These are phyloP conservation scores for Bradypodion pumilum DNA, from an alignment of 2,797 vertebrate genomes.

Conservation along the genomic window DNA sequence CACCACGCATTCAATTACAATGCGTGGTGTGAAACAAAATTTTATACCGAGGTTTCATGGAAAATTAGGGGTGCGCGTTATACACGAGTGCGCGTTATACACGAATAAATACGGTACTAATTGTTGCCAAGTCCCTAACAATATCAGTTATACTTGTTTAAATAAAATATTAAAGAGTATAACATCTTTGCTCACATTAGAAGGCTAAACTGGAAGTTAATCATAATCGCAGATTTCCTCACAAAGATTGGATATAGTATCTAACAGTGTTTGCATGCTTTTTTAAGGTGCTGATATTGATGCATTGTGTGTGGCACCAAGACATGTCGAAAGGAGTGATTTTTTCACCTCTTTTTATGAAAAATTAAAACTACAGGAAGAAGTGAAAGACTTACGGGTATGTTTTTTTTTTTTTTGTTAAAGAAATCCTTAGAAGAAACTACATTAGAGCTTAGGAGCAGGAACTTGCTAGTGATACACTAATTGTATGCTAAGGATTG, in stretches of 20 bases:
- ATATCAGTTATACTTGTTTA: too few relatives aligned
- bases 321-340: slow-evolving; percentile 86
- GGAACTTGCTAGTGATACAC: background rate
- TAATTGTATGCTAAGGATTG: background rate
- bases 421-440: background rate
- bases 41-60: too few relatives aligned
- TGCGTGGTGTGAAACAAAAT: too few relatives aligned
- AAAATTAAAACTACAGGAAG: slow-evolving; percentile 88
- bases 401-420: slow-evolving; percentile 40
- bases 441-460: background rate
- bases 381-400: slow-evolving; percentile 89
- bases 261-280: slow-evolving; percentile 26
- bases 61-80: too few relatives aligned
- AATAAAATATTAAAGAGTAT: too few relatives aligned
- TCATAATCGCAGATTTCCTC: background rate
- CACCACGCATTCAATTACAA: too few relatives aligned
- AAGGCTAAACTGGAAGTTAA: too few relatives aligned
- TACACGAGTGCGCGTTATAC: too few relatives aligned
- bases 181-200: too few relatives aligned
- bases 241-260: background rate
- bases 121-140: too few relatives aligned
- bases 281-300: slow-evolving; percentile 90
- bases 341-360: slow-evolving; percentile 92
- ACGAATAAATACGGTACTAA: too few relatives aligned
- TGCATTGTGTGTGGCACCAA: slow-evolving; percentile 87